These are phyloP conservation scores for Oceanodroma leucorhoa DNA, from an alignment of 2,797 vertebrate species.

Conservation along the genomic window DNA sequence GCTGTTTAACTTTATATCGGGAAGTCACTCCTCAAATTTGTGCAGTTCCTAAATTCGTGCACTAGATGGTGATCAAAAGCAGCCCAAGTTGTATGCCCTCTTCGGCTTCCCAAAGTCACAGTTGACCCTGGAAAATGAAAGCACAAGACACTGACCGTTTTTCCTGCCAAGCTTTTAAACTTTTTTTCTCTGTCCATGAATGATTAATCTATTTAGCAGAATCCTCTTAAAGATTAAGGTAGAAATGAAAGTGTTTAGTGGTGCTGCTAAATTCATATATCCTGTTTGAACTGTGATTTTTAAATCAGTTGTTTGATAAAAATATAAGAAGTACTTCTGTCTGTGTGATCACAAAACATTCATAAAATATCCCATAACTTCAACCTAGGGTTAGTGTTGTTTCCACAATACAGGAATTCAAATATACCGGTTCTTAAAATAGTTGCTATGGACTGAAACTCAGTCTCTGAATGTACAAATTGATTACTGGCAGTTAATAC, in stretches of 20 bases:
- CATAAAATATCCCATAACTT: background rate
- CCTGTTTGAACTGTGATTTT: background rate
- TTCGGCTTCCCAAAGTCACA: background rate
- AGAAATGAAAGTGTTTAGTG: background rate
- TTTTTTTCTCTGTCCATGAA: background rate
- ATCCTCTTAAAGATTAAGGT: background rate
- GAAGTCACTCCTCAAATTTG: background rate
- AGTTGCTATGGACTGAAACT: background rate
- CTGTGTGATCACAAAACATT: background rate
- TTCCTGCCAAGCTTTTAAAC: background rate
- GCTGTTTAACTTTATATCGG: background rate
- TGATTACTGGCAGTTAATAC: background rate
- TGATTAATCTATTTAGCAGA: background rate
- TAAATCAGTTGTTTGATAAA: background rate
- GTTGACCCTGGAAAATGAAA: background rate
- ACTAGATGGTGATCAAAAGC: constrained; percentile 75
- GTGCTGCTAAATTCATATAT: background rate
- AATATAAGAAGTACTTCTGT: background rate
- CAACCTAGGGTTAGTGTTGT: background rate
- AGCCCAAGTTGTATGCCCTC: background rate
- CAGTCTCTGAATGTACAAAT: background rate
- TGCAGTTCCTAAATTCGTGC: constrained; percentile 54
- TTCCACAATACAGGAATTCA: background rate
- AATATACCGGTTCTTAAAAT: background rate
- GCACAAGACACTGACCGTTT: background rate